These are phyloP conservation scores for Drosophila gaucha DNA, from an alignment of 2,888 invertebrate genomes.

Conservation along the genomic window DNA sequence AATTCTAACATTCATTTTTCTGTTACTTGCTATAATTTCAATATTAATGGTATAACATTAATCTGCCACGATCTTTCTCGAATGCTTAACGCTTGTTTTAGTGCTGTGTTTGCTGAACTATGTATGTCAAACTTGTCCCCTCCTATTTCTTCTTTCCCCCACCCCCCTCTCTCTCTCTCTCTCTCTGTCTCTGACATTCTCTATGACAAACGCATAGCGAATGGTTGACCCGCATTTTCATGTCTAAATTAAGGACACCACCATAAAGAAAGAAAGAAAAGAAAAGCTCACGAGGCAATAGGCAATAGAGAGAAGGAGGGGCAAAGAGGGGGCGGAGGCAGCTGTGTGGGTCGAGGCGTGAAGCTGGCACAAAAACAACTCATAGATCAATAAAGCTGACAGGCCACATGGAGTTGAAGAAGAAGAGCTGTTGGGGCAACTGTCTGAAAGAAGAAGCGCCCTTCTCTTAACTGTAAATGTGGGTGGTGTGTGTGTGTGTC, in stretches of 20 bases:
- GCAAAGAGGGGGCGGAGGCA: not conserved
- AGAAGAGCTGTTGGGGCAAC: conserved; percentile 9
- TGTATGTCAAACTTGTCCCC: conserved; percentile 33
- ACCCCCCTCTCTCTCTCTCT: not conserved
- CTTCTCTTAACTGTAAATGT: conserved; percentile 40
- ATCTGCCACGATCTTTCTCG: conserved; percentile 13
- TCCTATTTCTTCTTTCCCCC: not conserved
- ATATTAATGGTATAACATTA: conserved; percentile 2
- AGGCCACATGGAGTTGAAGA: conserved; percentile 35
- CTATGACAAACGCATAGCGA: conserved; percentile 15
- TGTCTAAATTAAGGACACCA: conserved; percentile 76
- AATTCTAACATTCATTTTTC: not conserved
- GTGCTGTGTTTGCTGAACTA: conserved; percentile 26
- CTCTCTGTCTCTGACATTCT: conserved; percentile 12
- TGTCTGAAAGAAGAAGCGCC: conserved; percentile 53
- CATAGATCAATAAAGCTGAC: conserved; percentile 75
- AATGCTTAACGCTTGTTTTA: conserved; percentile 9
- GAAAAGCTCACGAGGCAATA: conserved; percentile 53
- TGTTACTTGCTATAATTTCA: not conserved
- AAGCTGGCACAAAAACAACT: conserved; percentile 48
- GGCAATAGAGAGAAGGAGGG: not conserved
- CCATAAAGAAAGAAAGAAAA: conserved; percentile 45
- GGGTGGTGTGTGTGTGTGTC: conserved; percentile 21
- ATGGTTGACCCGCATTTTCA: conserved; percentile 73
- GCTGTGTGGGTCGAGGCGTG: conserved; percentile 66